phyloP scores from a whole-genome alignment of 2,888 invertebrate species.

The Lucinisca nassula region DNA sequence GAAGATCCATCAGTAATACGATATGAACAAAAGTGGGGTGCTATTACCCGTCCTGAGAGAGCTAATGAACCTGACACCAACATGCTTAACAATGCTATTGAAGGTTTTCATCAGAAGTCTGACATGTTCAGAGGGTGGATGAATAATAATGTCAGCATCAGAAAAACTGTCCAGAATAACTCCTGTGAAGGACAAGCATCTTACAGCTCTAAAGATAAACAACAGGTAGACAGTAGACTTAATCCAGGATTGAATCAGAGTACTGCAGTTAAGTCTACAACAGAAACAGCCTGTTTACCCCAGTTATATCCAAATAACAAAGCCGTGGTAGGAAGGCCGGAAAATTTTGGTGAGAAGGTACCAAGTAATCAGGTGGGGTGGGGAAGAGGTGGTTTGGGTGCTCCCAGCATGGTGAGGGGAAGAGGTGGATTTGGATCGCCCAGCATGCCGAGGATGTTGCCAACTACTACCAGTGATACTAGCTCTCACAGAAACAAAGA shows the following conservation, averaged over 20 bases:
- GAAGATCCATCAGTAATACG: neutral
- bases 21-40: neutral
- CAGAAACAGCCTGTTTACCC: neutral
- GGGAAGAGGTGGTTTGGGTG: neutral
- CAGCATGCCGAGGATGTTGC: neutral
- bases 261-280: neutral
- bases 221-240: neutral
- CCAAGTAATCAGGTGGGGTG: neutral
- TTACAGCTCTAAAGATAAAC: neutral
- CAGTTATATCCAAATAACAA: neutral
- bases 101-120: neutral
- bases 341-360: neutral
- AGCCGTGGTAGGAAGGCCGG: too few species aligned
- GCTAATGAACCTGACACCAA: neutral
- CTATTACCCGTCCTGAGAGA: neutral
- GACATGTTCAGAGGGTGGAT: neutral
- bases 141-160: neutral
- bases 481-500: neutral
- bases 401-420: neutral
- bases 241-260: neutral
- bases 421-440: neutral
- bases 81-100: neutral
- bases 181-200: neutral
- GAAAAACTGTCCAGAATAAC: neutral
- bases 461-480: neutral